These are phyloP conservation scores for Muntiacus muntjak DNA, from an alignment of 2,113 vertebrate genomes.

Conservation along the genomic window DNA sequence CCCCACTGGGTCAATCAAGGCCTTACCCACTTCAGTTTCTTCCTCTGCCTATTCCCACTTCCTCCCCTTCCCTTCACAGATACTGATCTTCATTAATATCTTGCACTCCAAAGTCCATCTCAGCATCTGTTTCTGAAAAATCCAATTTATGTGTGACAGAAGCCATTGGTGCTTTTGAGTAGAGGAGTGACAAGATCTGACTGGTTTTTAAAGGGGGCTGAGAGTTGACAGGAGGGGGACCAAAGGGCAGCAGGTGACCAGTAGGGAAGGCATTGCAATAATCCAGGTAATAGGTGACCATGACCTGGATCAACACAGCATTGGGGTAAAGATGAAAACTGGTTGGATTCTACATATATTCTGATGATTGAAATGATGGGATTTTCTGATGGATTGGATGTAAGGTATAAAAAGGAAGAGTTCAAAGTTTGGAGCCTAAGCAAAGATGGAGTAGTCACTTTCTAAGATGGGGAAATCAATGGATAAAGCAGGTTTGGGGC, in stretches of 20 bases:
- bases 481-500: neutral
- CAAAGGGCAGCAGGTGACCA: neutral
- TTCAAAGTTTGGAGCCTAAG: neutral
- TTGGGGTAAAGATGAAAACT: neutral
- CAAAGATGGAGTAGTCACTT: neutral
- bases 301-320: neutral
- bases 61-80: neutral
- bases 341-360: neutral
- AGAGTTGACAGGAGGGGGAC: neutral
- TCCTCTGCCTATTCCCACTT: neutral
- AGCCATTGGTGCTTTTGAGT: neutral
- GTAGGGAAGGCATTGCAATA: neutral
- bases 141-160: neutral
- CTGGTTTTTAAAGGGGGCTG: neutral
- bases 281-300: neutral
- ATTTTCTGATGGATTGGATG: neutral
- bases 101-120: neutral
- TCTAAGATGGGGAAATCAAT: neutral
- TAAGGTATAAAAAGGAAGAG: neutral
- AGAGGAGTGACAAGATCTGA: neutral
- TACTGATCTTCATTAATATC: neutral
- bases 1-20: neutral
- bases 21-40: neutral
- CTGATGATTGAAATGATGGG: neutral
- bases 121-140: neutral